Evolutionary conservation across 1,140 invertebrate species (phyloP), one percentile per base, ranked within the genome.

Genomic region (Chlorops oryzae): DNA sequence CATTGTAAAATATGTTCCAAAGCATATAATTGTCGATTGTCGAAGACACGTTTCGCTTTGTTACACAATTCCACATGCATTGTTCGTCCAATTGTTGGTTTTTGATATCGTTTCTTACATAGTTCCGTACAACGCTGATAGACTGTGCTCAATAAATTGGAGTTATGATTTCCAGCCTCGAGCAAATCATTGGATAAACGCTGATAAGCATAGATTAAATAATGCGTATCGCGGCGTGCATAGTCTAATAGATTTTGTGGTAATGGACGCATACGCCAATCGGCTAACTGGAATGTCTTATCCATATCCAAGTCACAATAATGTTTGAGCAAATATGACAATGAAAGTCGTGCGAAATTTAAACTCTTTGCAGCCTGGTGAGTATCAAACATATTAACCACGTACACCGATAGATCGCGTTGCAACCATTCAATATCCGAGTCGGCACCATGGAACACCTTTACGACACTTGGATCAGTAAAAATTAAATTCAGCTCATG

Each of bases 301-400:
- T 98, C 85, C 2, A 86, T 79, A 55, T 83, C 74, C 12, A 95
- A 74, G 18, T 82, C 74, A 66, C 92, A 94, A 67, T 91, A 96
- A 34, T 79, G 74, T 54, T 84, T 78, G 7, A 98, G 71, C 3
- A 99, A 73, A 73, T 85, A 84, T 1, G 86, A 81, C 21, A 98
- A 76, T 17, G 90, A 92, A 3, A 86, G 75, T 24, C 82, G 80
- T 0, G 81, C 74, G 53, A 89, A 78, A n/a, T 81, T 77, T 0
- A 98, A 74, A 0, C 82, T 74, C 55, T 86, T 82, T 0, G 92
- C 84, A 0, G 94, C 95, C 62, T 89, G 83, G 68, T 92, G 81
- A 0, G 96, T 99, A 68, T 99, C 96, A 73, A 99, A 98, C 83
- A 99, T 85, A 61, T 97, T 96, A 0, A 99, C 93, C 15, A 99